phyloP scores from a whole-genome alignment of 1,140 invertebrate genomes.

The Lepeophtheirus salmonis region DNA sequence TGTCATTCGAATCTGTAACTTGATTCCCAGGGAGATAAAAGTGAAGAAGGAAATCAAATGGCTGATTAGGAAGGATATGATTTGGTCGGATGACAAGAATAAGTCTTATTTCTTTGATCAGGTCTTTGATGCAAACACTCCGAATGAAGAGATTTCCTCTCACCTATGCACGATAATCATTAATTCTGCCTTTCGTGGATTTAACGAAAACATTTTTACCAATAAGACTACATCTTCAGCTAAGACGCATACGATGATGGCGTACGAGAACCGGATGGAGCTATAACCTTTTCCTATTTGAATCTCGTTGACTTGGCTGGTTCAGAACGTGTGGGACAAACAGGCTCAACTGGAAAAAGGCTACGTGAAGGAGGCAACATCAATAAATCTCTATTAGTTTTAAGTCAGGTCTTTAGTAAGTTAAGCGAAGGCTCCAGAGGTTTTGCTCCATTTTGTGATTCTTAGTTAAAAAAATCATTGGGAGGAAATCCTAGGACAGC shows the following conservation, averaged over 20 bases:
- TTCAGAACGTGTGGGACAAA: slow-evolving; percentile 51
- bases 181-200: slow-evolving; percentile 85
- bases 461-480: slow-evolving; percentile 45
- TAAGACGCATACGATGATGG: slow-evolving; percentile 51
- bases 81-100: slow-evolving; percentile 48
- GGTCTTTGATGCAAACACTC: slow-evolving; percentile 93
- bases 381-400: slow-evolving; percentile 41
- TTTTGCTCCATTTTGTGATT: slow-evolving; percentile 22
- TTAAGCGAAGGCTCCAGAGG: slow-evolving; percentile 18
- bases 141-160: slow-evolving; percentile 96
- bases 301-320: slow-evolving; percentile 73
- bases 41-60: not conserved
- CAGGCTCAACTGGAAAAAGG: slow-evolving; percentile 41
- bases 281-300: slow-evolving; percentile 44
- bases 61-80: slow-evolving; percentile 19
- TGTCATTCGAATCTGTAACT: not conserved
- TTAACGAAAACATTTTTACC: slow-evolving; percentile 99
- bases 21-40: not conserved
- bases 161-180: slow-evolving; percentile 79
- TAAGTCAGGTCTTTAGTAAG: slow-evolving; percentile 19
- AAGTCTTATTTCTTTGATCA: slow-evolving; percentile 98
- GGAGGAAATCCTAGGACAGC: slow-evolving; percentile 68
- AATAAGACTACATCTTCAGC: slow-evolving; percentile 71
- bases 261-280: slow-evolving; percentile 37
- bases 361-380: slow-evolving; percentile 66